phyloP scores from a whole-genome alignment of 2,797 vertebrate genomes.

The Euthynnus affinis region DNA sequence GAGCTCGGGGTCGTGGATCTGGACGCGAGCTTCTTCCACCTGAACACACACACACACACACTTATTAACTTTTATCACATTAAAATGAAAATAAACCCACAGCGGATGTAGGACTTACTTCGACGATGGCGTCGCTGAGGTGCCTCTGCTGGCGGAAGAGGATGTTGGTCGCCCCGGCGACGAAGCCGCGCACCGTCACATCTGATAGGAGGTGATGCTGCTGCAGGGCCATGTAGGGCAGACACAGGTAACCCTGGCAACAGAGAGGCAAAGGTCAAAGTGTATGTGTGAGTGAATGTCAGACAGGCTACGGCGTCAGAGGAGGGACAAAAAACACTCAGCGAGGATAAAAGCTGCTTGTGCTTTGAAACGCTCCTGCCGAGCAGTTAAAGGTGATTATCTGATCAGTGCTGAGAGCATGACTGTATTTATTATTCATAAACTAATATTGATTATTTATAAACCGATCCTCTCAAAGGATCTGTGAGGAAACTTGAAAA shows the following conservation, averaged over 20 bases:
- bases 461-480: neutral
- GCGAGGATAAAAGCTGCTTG: neutral
- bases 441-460: conserved; percentile 7
- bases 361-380: neutral
- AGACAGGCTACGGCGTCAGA: neutral
- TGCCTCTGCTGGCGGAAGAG: conserved; percentile 98
- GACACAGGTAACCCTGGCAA: conserved; percentile 95
- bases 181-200: conserved; percentile 93
- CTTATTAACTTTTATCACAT: neutral
- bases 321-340: neutral
- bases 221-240: conserved; percentile 98
- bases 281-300: neutral
- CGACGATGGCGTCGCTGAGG: conserved; percentile 94
- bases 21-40: conserved; percentile 93
- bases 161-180: conserved; percentile 97
- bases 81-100: neutral
- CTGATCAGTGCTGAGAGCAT: no score
- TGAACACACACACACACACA: conserved; percentile 54
- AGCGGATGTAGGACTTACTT: conserved; percentile 77
- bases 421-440: neutral
- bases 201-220: conserved; percentile 98
- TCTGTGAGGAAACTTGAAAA: neutral
- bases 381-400: neutral
- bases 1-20: conserved; percentile 95
- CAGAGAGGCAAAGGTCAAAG: conserved; percentile 29